These are phyloP conservation scores for Thamnophis elegans DNA, from an alignment of 2,797 vertebrate genomes.

Conservation along the genomic window DNA sequence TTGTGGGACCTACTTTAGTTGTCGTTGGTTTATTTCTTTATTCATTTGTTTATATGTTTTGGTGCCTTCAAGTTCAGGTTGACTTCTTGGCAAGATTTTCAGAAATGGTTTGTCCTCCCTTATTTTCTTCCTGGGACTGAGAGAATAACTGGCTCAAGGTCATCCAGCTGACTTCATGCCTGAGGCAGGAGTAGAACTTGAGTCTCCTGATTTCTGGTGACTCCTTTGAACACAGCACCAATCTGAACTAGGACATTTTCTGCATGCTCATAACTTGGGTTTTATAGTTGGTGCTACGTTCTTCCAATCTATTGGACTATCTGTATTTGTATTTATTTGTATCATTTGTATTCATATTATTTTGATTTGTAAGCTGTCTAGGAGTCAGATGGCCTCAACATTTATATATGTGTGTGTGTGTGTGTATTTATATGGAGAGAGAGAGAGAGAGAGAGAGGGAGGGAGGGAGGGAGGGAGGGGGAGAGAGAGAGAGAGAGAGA, in stretches of 20 bases:
- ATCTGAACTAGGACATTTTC: background rate
- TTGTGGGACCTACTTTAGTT: background rate
- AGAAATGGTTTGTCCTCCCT: background rate
- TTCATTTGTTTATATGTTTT: background rate
- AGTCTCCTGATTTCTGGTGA: background rate
- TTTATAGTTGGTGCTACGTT: background rate
- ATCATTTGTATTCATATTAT: background rate
- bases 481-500: no score
- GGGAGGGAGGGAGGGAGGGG: no score
- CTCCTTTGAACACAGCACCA: background rate
- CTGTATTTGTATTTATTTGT: background rate
- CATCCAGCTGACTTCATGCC: background rate
- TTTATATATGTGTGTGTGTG: background rate
- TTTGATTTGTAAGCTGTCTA: background rate
- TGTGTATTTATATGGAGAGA: no score
- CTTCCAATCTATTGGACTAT: background rate
- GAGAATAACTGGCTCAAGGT: background rate
- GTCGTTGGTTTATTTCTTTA: background rate
- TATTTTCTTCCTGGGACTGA: background rate
- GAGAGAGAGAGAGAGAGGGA: no score
- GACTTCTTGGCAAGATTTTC: background rate
- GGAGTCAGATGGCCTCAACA: background rate
- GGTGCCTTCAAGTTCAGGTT: background rate
- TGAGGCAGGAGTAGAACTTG: background rate
- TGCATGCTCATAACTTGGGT: background rate